Evolutionary conservation across 2,797 vertebrate genomes (phyloP), one percentile per base, ranked within the genome.

Genomic region (Catharus ustulatus): DNA sequence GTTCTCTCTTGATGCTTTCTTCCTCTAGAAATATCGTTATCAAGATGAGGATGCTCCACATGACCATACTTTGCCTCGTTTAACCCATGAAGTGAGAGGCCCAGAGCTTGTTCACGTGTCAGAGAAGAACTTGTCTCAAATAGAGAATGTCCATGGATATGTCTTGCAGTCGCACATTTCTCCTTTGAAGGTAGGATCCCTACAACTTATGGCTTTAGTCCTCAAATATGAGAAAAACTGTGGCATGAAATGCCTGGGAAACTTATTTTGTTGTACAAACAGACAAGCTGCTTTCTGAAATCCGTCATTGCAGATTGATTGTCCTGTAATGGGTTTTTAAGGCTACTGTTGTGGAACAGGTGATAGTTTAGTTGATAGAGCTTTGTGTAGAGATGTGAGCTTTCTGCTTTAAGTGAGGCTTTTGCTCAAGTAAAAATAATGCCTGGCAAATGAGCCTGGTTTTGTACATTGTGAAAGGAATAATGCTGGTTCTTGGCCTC

Each of bases 91-190:
- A 96, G 98, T 98, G 74, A 98, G 98, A 77, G 98, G 99, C 17
- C 99, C 99, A 3, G 99, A 99, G 95, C 98, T 99, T 11, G 99
- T 99, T 93, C 99, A 99, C 2, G 98, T 99, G 66, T 99, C 99
- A 3, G 99, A 99, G 97, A 99, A 99, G 98, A 99, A 99, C 96
- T 97, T 99, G 61, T 99, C 99, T 24, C 99, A 99, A 96, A 99
- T 99, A 87, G 99, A 99, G 97, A 99, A 99, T 76, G 99, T 99
- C 84, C 99, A 99, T 22, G 99, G 99, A 97, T 99, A 99, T 5
- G 99, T 99, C 93, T 98, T 99, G 55, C 99, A 99, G 97, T 98
- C 99, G 1, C 99, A 99, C 97, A 99, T 99, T 97, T 99, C 99
- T 91, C 99, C 99, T 92, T 97, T 99, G 96, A 99, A 99, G 99